Evolutionary conservation across 2,888 invertebrate species (phyloP).

Genomic region (Amphipoea lucens): DNA sequence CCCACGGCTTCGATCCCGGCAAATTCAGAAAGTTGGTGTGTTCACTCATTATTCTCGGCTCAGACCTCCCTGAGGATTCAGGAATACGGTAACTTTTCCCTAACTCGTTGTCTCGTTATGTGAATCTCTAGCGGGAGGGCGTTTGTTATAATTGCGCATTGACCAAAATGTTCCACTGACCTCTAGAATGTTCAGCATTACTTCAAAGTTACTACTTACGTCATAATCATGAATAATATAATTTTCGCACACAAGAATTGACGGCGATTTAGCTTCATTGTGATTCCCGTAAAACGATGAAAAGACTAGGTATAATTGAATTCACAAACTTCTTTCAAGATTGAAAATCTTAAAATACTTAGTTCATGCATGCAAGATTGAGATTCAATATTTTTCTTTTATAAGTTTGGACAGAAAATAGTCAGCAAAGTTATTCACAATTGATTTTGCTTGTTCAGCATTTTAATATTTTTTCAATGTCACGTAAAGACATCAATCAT

Average conservation of each 20-base stretch:
- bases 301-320: constrained; percentile 45
- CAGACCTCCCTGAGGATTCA: constrained; percentile 70
- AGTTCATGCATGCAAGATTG: constrained; percentile 41
- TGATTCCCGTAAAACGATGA: constrained; percentile 6
- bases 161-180: constrained; percentile 60
- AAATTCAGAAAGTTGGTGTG: constrained; percentile 74
- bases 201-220: constrained; percentile 31
- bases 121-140: constrained; percentile 74
- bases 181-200: constrained; percentile 33
- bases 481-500: constrained; percentile 49
- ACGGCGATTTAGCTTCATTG: constrained; percentile 25
- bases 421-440: constrained; percentile 34
- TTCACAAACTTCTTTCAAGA: constrained; percentile 47
- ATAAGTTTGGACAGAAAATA: constrained; percentile 15
- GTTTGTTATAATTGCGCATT: constrained; percentile 74
- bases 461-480: constrained; percentile 19
- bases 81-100: constrained; percentile 77
- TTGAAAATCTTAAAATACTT: constrained; percentile 55
- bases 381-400: constrained; percentile 40
- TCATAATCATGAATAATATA: constrained; percentile 25
- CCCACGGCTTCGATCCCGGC: constrained; percentile 67
- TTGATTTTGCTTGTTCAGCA: constrained; percentile 33
- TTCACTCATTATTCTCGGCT: constrained; percentile 79
- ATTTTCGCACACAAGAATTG: constrained; percentile 9
- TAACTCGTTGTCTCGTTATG: constrained; percentile 81